Percentiles rank a stretch among this genome's conserved stretches.
phyloP scores from a whole-genome alignment of 35 echinoderm and acorn worm species.

The Holothuria glaberrima region DNA sequence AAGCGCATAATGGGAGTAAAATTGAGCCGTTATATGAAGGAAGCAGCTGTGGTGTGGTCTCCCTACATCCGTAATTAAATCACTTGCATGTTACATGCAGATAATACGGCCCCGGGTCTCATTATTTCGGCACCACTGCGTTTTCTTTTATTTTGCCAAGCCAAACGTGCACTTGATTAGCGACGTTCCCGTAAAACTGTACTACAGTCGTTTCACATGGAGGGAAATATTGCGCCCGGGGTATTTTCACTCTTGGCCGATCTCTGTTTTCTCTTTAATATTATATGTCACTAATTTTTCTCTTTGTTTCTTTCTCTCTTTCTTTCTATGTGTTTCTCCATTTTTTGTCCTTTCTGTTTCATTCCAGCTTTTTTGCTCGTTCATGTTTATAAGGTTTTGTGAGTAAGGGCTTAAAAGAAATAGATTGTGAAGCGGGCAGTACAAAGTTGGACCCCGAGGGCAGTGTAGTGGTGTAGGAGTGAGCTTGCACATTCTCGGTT shows the following conservation, averaged over 20 bases:
- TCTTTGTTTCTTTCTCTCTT: not conserved
- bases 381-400: no score
- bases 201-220: not conserved
- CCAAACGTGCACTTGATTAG: conserved; percentile 30
- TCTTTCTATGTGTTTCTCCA: not conserved
- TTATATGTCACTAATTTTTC: not conserved
- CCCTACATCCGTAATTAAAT: conserved; percentile 60
- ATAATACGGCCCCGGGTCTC: conserved; percentile 40
- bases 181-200: conserved; percentile 29
- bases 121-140: conserved; percentile 26
- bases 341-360: conserved; percentile 40
- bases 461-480: conserved; percentile 17
- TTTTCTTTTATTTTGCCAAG: conserved; percentile 13
- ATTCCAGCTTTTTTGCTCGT: not conserved
- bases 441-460: conserved; percentile 36
- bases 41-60: conserved; percentile 42
- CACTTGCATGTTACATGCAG: conserved; percentile 44
- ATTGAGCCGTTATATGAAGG: conserved; percentile 48
- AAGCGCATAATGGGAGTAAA: conserved; percentile 43
- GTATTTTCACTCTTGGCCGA: conserved; percentile 1
- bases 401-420: no score
- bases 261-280: conserved; percentile 2
- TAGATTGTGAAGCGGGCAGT: conserved; percentile 25
- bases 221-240: conserved; percentile 27
- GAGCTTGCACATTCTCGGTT: not conserved